Conservation (phyloP, 2,888 invertebrate genomes). For the Hylaea fasciaria region DNA sequence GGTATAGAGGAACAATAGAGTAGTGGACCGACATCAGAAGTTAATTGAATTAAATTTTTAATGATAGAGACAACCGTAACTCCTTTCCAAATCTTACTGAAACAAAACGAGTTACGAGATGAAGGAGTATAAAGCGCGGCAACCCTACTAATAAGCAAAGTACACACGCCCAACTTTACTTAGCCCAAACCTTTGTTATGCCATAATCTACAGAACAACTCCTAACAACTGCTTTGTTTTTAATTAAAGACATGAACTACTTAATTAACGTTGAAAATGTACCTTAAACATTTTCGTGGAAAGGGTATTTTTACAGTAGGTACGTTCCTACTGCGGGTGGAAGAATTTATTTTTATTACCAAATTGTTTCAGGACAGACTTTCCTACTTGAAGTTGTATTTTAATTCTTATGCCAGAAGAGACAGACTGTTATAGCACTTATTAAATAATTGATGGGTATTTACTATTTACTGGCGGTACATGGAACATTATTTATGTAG, state of each 20-base stretch:
- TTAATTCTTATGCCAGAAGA: too few relatives aligned
- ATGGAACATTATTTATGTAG: too few relatives aligned
- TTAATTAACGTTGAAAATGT: slow-evolving; percentile 46
- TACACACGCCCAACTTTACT: slow-evolving; percentile 32
- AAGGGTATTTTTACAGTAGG: slow-evolving; percentile 5
- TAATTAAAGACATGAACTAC: slow-evolving; percentile 50
- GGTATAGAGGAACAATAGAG: background rate
- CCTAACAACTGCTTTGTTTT: slow-evolving; percentile 46
- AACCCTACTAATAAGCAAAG: slow-evolving; percentile 18
- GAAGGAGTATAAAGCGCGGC: background rate
- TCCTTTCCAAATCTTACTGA: slow-evolving; percentile 3
- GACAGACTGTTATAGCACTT: too few relatives aligned
- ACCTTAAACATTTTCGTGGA: slow-evolving; percentile 31
- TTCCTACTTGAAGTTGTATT: too few relatives aligned
- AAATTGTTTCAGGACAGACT: too few relatives aligned
- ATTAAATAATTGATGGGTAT: too few relatives aligned
- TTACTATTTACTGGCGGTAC: too few relatives aligned
- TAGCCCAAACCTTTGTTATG: slow-evolving; percentile 39
- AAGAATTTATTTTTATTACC: slow-evolving; percentile 3
- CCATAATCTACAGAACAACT: slow-evolving; percentile 46
- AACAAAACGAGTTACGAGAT: background rate
- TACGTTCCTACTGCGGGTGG: too few relatives aligned
- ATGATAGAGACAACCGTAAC: background rate
- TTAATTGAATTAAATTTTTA: background rate
- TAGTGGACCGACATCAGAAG: background rate